Base-by-base conservation (phyloP, 2,113 vertebrate species). In the Noturus placidus region DNA sequence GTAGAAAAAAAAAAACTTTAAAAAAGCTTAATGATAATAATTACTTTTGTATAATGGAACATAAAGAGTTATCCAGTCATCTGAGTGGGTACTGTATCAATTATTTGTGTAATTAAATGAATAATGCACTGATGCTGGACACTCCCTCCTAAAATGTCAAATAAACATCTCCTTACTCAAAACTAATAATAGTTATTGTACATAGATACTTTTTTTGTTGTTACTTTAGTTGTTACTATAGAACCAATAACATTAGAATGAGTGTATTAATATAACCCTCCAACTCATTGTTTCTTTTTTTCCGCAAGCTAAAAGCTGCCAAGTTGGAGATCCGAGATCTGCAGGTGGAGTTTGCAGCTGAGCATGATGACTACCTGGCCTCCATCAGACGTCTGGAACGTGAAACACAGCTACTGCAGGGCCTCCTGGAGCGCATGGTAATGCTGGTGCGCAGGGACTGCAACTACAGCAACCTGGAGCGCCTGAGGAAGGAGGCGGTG, bases 381-480 rank as follows among this genome's bases (percentile, higher is more conserved):
- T 96, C 94, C 77, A 96, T 98, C 90, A 93, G 94, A 3, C 91
- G 93, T 63, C 95, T 97, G 91, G 97, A 98, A 86, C 87, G 89
- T 0, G 97, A 99, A 50, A 92, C 91, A 10, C 87, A 95, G 92
- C 94, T 99, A 4, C 92, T 94, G 87, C 95, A 96, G 89, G 92
- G 96, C 90, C 94, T 98, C 27, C 93, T 98, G 90, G 96, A 97
- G 63, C 96, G 94, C 83, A 94, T 95, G 94, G 96, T 95, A 90
- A 92, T 94, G 0, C 95, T 99, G 0, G 86, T 98, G 85, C 93
- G 93, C 20, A 85, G 95, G 0, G 96, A 97, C 94, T 97, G 97
- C 87, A 98, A 96, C 95, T 98, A 97, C 92, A 97, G 96, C 94
- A 98, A 95, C 92, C 90, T 97, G 88, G 96, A 97, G 83, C 96